Evolutionary conservation across 2,888 invertebrate genomes (phyloP).

Genomic region (Meliscaeva auricollis): DNA sequence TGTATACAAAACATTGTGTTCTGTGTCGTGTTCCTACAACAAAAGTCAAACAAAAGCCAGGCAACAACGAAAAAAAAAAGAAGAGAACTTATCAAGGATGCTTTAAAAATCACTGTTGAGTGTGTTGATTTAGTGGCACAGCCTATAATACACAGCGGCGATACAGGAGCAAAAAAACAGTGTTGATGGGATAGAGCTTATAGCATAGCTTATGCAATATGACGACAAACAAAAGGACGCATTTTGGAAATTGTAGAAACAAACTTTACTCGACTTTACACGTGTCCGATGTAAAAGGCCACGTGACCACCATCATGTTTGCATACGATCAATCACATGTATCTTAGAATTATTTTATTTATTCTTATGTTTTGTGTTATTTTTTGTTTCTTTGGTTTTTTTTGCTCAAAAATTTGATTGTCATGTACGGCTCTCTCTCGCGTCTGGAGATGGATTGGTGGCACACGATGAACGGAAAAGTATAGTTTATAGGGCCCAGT

Average conservation of each 20-base stretch:
- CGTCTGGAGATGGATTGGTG: constrained; percentile 70
- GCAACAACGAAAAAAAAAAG: not conserved
- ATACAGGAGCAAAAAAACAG: constrained; percentile 42
- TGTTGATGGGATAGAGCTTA: constrained; percentile 67
- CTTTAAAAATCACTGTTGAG: constrained; percentile 70
- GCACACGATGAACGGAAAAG: constrained; percentile 45
- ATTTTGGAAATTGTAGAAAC: constrained; percentile 75
- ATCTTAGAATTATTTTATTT: constrained; percentile 67
- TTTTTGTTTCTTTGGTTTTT: constrained; percentile 2
- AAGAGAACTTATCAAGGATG: constrained; percentile 55
- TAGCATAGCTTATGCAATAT: constrained; percentile 8
- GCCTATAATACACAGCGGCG: too few species aligned
- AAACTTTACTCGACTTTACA: constrained; percentile 78
- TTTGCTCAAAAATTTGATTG: constrained; percentile 64
- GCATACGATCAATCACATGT: constrained; percentile 82
- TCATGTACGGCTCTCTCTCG: constrained; percentile 49
- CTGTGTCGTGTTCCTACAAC: constrained; percentile 25
- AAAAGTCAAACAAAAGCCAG: constrained; percentile 70
- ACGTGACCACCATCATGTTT: constrained; percentile 84
- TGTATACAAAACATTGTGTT: not conserved
- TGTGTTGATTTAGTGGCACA: constrained; percentile 70
- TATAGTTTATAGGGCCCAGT: constrained; percentile 18
- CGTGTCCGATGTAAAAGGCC: constrained; percentile 82
- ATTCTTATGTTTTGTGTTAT: constrained; percentile 1
- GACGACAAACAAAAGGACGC: constrained; percentile 73